Evolutionary conservation across 1,140 invertebrate genomes (phyloP).

Genomic region (Lethrus apterus): DNA sequence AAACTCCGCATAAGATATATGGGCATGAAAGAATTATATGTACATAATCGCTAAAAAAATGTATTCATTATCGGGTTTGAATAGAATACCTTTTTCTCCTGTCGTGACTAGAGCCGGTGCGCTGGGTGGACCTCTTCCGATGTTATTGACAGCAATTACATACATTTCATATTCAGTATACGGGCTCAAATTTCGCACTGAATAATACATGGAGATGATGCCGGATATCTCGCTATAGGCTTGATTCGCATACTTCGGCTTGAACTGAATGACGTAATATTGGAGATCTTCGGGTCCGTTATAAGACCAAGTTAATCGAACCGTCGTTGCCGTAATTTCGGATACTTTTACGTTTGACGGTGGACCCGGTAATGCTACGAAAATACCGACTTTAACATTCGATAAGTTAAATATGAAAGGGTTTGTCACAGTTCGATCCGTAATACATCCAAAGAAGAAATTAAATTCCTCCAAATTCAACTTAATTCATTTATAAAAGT

Average conservation of each 20-base stretch:
- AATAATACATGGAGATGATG: slow-evolving; percentile 87
- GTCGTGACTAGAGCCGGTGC: slow-evolving; percentile 83
- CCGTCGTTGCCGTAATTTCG: slow-evolving; percentile 87
- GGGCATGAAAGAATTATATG: no score
- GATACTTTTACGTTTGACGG: slow-evolving; percentile 82
- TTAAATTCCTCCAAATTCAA: no score
- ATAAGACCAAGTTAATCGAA: slow-evolving; percentile 86
- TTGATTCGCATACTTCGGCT: slow-evolving; percentile 78
- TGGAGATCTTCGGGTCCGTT: slow-evolving; percentile 75
- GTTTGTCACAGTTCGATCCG: no score
- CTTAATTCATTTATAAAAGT: no score
- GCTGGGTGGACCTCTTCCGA: slow-evolving; percentile 83
- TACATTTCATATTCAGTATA: slow-evolving; percentile 97
- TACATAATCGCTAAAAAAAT: no score
- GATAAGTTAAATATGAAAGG: not conserved
- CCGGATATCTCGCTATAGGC: slow-evolving; percentile 84
- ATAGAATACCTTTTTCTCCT: slow-evolving; percentile 84
- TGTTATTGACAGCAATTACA: slow-evolving; percentile 89
- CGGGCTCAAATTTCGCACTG: slow-evolving; percentile 78
- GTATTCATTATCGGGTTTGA: no score
- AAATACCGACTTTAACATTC: slow-evolving; percentile 12
- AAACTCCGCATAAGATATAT: no score
- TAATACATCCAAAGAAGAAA: no score
- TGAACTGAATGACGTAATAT: slow-evolving; percentile 94
- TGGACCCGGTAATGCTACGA: slow-evolving; percentile 75